Conservation (phyloP, 2,888 invertebrate genomes). For the Campoplex nolae region DNA sequence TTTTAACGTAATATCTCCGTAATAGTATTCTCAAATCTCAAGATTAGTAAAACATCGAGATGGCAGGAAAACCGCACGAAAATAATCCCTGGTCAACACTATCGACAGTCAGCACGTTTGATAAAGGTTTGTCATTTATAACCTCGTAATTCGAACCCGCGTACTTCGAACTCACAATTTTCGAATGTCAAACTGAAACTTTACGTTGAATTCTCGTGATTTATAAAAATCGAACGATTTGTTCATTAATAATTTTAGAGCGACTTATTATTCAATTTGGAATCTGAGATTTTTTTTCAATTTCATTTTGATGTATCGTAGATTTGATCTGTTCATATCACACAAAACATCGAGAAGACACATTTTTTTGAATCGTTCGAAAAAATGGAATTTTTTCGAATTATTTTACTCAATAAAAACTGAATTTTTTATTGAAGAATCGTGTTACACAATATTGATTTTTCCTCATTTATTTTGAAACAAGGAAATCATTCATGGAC, state of each 20-base stretch:
- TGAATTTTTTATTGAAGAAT: neutral
- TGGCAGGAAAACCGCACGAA: constrained; percentile 62
- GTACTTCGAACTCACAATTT: constrained; percentile 49
- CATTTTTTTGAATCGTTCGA: neutral
- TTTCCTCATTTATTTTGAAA: neutral
- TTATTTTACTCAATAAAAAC: neutral
- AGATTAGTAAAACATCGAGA: constrained; percentile 20
- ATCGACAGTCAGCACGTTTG: constrained; percentile 82
- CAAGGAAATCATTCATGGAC: constrained; percentile 71
- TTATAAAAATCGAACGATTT: neutral
- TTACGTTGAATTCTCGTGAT: neutral
- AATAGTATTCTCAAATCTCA: neutral
- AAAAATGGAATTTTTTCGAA: neutral
- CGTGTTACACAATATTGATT: neutral
- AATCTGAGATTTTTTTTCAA: neutral
- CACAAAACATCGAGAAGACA: too few relatives aligned
- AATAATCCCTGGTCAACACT: constrained; percentile 77
- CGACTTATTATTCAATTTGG: neutral
- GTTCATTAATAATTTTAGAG: neutral
- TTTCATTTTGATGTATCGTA: neutral
- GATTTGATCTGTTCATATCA: too few relatives aligned
- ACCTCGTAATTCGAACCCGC: constrained; percentile 37
- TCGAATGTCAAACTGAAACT: neutral
- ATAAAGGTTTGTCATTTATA: constrained; percentile 77
- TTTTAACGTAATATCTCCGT: neutral